Conservation (phyloP, 2,113 vertebrate genomes). For the Archocentrus centrarchus region DNA sequence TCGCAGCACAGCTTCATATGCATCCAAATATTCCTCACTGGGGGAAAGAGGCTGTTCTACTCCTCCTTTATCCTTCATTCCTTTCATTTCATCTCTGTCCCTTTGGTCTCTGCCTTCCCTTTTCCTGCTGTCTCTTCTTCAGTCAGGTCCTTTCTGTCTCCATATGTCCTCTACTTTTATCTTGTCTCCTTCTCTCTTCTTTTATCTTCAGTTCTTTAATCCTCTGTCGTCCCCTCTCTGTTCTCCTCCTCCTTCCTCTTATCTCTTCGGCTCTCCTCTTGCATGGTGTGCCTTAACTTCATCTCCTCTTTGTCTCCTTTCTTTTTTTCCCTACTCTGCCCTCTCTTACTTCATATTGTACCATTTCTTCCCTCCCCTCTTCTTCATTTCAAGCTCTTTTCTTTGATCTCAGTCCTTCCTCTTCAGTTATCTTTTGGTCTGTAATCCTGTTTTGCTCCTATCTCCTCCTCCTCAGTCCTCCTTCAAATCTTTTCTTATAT, state of each 20-base stretch:
- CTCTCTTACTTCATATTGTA: neutral
- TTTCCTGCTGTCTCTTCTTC: neutral
- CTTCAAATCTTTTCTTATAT: neutral
- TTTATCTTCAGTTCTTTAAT: slow-evolving; percentile 29
- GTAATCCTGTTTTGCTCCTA: neutral
- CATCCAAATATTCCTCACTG: slow-evolving; percentile 45
- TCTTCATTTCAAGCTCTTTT: neutral
- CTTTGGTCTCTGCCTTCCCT: neutral
- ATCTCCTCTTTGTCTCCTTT: neutral
- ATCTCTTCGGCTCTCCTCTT: neutral
- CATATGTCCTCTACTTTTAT: slow-evolving; percentile 18
- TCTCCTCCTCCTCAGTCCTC: neutral
- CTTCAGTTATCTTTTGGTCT: neutral
- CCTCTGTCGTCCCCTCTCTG: neutral
- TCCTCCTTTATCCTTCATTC: slow-evolving; percentile 1
- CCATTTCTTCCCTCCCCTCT: neutral
- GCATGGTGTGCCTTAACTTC: slow-evolving; percentile 1
- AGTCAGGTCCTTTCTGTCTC: neutral
- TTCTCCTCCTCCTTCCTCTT: neutral
- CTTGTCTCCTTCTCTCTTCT: neutral
- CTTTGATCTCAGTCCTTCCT: neutral
- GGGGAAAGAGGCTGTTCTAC: neutral
- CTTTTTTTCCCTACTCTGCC: neutral
- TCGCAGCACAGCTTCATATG: slow-evolving; percentile 53
- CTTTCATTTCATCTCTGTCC: neutral